A percentile compares a stretch with the other conserved stretches of the same genome.
phyloP scores from a whole-genome alignment of 1,140 invertebrate genomes.

The Cepaea nemoralis region DNA sequence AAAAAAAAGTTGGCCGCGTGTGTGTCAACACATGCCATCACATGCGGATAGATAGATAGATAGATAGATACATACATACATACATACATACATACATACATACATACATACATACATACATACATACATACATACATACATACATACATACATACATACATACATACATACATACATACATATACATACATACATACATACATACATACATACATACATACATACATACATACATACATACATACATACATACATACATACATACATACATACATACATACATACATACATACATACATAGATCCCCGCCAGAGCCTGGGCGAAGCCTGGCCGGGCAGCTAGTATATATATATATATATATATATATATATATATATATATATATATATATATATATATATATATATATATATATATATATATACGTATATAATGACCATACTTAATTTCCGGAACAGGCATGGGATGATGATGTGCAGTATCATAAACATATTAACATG shows the following conservation, averaged over 20 bases:
- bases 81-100: constrained; percentile 12
- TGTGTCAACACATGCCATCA: too few relatives aligned
- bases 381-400: background rate
- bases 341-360: too few relatives aligned
- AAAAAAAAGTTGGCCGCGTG: too few relatives aligned
- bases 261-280: constrained; percentile 7
- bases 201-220: constrained; percentile 12
- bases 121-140: constrained; percentile 12
- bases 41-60: too few relatives aligned
- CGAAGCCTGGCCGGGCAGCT: too few relatives aligned
- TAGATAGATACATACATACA: constrained; percentile 1
- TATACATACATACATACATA: constrained; percentile 12
- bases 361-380: background rate
- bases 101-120: constrained; percentile 12
- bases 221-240: constrained; percentile 7
- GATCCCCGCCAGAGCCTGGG: too few relatives aligned
- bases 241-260: constrained; percentile 7
- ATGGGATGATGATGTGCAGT: too few relatives aligned
- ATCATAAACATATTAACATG: background rate
- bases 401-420: background rate
- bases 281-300: too few relatives aligned
- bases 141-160: constrained; percentile 12
- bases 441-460: background rate
- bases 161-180: constrained; percentile 12
- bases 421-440: background rate